Percentiles rank a stretch among this genome's conserved stretches.
Evolutionary conservation across 2,888 invertebrate species (phyloP).

Genomic region (Celastrina argiolus): DNA sequence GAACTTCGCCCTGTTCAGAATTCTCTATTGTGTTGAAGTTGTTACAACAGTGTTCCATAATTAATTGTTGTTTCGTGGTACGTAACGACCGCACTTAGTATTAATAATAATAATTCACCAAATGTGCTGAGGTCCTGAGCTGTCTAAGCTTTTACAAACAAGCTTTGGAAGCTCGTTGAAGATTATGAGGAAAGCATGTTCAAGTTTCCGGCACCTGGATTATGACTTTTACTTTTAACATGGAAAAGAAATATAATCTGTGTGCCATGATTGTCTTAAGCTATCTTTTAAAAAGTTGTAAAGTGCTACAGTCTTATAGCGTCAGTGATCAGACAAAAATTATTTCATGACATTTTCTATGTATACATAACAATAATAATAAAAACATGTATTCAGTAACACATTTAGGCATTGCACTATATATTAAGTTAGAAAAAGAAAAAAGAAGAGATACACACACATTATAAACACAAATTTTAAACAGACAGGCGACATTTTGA

Average conservation of each 20-base stretch:
- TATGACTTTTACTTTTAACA: background rate
- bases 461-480: too few relatives aligned
- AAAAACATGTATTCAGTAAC: too few relatives aligned
- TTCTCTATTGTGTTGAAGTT: background rate
- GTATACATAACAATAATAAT: too few relatives aligned
- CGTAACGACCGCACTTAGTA: background rate
- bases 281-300: too few relatives aligned
- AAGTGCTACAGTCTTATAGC: too few relatives aligned
- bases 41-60: background rate
- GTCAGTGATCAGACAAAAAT: too few relatives aligned
- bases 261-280: too few relatives aligned
- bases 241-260: background rate
- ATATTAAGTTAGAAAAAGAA: too few relatives aligned
- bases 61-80: constrained; percentile 1
- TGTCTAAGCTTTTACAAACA: background rate
- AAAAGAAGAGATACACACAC: too few relatives aligned
- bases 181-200: background rate
- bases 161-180: background rate
- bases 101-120: background rate
- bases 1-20: background rate
- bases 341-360: too few relatives aligned
- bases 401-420: too few relatives aligned
- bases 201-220: background rate
- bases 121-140: background rate
- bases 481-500: too few relatives aligned